Percentiles rank a stretch among this genome's conserved stretches.
These are phyloP conservation scores for Diplolepis rosae DNA, from an alignment of 2,888 invertebrate genomes.

Conservation along the genomic window DNA sequence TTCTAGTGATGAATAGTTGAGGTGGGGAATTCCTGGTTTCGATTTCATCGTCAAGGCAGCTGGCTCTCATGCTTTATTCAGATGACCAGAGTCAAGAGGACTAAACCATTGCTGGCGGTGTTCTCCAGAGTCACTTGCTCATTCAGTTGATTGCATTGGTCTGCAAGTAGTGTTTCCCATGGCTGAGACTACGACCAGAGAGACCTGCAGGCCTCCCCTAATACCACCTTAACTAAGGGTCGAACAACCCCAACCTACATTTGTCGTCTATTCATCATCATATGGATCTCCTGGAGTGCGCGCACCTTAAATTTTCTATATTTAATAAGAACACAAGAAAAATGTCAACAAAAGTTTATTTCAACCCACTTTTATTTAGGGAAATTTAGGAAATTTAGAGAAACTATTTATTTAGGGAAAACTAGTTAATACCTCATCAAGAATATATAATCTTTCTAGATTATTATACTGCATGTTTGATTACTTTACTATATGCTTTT, in stretches of 20 bases:
- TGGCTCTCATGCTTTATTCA: constrained; percentile 69
- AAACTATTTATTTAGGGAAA: no score
- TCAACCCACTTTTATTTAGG: no score
- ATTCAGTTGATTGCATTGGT: constrained; percentile 66
- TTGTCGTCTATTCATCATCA: not conserved
- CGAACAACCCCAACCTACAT: not conserved
- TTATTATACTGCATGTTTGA: no score
- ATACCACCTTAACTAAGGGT: constrained; percentile 35
- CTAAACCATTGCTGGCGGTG: constrained; percentile 40
- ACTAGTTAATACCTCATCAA: no score
- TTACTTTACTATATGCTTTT: no score
- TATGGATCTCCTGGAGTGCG: not conserved
- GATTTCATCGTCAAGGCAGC: constrained; percentile 65
- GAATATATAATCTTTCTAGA: no score
- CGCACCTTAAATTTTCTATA: not conserved
- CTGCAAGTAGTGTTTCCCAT: constrained; percentile 46
- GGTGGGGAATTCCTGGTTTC: constrained; percentile 44
- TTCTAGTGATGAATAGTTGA: not conserved
- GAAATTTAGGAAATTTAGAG: no score
- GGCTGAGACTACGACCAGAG: constrained; percentile 4
- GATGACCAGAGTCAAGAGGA: constrained; percentile 58
- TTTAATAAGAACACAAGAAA: not conserved
- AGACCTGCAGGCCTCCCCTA: constrained; percentile 1
- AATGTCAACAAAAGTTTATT: not conserved
- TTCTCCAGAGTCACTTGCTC: constrained; percentile 66